Percentiles rank a stretch among this genome's conserved stretches.
Evolutionary conservation across 1,140 invertebrate species (phyloP).

Genomic region (Pogonus chalceus): DNA sequence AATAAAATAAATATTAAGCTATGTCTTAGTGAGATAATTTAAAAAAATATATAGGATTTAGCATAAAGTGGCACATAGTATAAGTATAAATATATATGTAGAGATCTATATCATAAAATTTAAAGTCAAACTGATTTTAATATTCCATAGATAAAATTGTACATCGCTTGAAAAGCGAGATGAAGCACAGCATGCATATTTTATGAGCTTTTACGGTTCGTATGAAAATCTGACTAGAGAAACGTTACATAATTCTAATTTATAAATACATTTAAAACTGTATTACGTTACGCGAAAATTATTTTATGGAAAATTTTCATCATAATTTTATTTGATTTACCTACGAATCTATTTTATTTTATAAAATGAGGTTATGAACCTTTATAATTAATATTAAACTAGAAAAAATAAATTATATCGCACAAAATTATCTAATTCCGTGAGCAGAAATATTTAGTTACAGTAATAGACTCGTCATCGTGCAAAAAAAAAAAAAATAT

Average conservation of each 20-base stretch:
- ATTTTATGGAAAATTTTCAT: neutral
- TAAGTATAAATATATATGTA: no score
- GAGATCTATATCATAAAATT: neutral
- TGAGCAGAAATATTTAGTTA: no score
- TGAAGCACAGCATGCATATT: neutral
- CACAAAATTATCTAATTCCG: neutral
- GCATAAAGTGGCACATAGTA: no score
- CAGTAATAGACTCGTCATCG: no score
- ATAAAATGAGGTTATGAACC: no score
- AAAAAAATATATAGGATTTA: no score
- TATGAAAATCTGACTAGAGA: slow-evolving; percentile 5
- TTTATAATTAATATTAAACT: no score
- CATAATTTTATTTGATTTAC: no score
- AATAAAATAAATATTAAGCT: no score
- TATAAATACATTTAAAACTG: slow-evolving; percentile 4
- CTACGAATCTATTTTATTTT: no score
- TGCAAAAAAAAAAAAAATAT: neutral
- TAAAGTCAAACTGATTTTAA: slow-evolving; percentile 5
- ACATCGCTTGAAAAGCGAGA: neutral
- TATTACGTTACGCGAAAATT: neutral
- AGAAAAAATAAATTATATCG: neutral
- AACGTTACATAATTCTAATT: slow-evolving; percentile 1
- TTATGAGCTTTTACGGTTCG: slow-evolving; percentile 7
- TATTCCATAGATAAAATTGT: slow-evolving; percentile 1
- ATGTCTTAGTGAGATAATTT: no score